These are phyloP conservation scores for Brachyptera putata DNA, from an alignment of 2,888 invertebrate genomes.

Conservation along the genomic window DNA sequence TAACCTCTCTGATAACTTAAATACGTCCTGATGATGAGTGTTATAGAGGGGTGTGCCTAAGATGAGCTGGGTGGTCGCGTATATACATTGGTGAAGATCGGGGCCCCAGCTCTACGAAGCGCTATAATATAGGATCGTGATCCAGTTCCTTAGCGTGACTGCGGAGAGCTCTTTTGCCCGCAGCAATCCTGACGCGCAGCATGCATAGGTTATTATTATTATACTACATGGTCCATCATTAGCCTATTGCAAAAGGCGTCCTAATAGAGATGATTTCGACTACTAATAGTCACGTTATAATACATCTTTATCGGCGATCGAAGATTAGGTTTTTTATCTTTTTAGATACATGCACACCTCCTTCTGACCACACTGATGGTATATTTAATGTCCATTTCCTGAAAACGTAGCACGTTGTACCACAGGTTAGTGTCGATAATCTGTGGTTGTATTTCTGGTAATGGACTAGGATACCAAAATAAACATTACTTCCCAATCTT, in stretches of 20 bases:
- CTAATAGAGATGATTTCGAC: constrained; percentile 43
- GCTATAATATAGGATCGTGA: not conserved
- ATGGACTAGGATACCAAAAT: too few species aligned
- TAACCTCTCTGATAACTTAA: constrained; percentile 4
- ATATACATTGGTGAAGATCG: not conserved
- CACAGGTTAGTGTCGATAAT: too few species aligned
- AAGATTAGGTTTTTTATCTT: constrained; percentile 25
- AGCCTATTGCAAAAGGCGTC: constrained; percentile 50
- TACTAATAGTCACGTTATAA: constrained; percentile 32
- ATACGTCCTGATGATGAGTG: constrained; percentile 6
- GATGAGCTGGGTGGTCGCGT: constrained; percentile 24
- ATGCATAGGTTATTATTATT: constrained; percentile 37
- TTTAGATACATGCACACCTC: constrained; percentile 2
- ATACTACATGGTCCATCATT: constrained; percentile 47
- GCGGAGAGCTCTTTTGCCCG: too few species aligned
- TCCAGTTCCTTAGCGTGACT: too few species aligned
- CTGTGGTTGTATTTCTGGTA: too few species aligned
- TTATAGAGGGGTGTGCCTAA: constrained; percentile 23
- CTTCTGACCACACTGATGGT: constrained; percentile 7
- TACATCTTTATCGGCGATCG: constrained; percentile 33
- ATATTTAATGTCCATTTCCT: not conserved
- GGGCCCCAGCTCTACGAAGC: not conserved
- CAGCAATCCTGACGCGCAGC: constrained; percentile 41
- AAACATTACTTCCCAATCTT: too few species aligned
- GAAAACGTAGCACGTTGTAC: too few species aligned